Evolutionary conservation across 2,113 vertebrate species (phyloP).

Genomic region (Eupsittula cactorum): DNA sequence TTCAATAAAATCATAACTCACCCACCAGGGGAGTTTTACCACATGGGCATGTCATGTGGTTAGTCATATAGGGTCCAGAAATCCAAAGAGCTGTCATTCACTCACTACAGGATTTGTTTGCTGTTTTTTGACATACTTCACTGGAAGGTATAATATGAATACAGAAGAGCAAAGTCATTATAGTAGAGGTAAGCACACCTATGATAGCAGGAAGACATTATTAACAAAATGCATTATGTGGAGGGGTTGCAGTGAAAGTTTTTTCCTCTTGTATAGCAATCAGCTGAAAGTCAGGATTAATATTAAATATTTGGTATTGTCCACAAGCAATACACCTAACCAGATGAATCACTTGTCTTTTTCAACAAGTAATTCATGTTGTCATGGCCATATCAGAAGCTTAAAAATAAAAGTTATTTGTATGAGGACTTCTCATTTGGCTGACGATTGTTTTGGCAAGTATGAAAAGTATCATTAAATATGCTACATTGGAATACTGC

Average conservation of each 20-base stretch:
- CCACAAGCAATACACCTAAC: background rate
- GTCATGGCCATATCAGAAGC: background rate
- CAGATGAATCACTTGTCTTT: background rate
- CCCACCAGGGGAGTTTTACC: background rate
- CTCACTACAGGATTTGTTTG: background rate
- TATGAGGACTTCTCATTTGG: background rate
- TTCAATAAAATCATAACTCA: background rate
- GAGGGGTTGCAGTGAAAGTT: background rate
- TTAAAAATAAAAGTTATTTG: background rate
- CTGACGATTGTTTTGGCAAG: background rate
- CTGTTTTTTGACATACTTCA: background rate
- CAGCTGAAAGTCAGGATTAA: background rate
- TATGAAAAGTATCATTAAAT: background rate
- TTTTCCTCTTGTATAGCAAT: background rate
- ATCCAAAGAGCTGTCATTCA: background rate
- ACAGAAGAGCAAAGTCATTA: background rate
- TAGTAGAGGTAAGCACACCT: background rate
- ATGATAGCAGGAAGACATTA: background rate
- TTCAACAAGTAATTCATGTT: background rate
- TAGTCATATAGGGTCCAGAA: background rate
- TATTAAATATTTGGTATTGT: background rate
- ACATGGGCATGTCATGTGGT: background rate
- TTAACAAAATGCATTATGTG: background rate
- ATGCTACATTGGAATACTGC: accelerated
- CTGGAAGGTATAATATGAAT: background rate